phyloP scores from a whole-genome alignment of 2,797 vertebrate genomes.

The Malacoraja senta region DNA sequence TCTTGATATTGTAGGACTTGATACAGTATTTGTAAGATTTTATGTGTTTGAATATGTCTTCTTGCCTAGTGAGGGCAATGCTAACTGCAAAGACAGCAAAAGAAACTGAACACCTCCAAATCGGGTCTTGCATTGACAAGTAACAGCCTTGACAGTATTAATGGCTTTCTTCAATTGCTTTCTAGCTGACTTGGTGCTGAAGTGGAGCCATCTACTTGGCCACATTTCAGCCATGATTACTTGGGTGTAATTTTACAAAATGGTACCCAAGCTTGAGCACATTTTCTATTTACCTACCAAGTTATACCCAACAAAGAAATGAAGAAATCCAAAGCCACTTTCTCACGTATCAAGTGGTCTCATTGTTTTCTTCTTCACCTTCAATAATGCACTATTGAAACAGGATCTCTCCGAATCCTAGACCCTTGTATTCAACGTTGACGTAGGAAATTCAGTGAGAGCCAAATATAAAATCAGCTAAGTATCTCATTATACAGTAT shows the following conservation, averaged over 20 bases:
- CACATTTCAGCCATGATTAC: background rate
- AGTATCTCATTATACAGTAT: background rate
- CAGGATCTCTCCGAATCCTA: background rate
- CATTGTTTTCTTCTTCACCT: background rate
- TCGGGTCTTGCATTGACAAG: background rate
- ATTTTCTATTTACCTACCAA: background rate
- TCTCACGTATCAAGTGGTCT: background rate
- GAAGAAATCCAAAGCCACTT: background rate
- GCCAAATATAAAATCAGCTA: background rate
- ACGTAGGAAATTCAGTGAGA: background rate
- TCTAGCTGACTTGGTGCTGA: background rate
- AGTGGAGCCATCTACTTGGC: background rate
- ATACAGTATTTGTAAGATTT: background rate
- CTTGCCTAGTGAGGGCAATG: background rate
- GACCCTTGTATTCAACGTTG: background rate
- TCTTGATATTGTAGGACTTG: too few relatives aligned
- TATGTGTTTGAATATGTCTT: background rate
- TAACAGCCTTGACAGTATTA: background rate
- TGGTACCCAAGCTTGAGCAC: background rate
- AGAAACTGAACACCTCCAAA: background rate
- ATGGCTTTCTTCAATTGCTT: background rate
- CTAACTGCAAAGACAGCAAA: background rate
- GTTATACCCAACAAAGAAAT: background rate
- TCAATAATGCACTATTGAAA: background rate
- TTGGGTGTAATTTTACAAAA: background rate